A percentile compares a stretch with the other conserved stretches of the same genome.
These are phyloP conservation scores for Stegodyphus mimosarum DNA, from an alignment of 1,140 invertebrate species.

Conservation along the genomic window DNA sequence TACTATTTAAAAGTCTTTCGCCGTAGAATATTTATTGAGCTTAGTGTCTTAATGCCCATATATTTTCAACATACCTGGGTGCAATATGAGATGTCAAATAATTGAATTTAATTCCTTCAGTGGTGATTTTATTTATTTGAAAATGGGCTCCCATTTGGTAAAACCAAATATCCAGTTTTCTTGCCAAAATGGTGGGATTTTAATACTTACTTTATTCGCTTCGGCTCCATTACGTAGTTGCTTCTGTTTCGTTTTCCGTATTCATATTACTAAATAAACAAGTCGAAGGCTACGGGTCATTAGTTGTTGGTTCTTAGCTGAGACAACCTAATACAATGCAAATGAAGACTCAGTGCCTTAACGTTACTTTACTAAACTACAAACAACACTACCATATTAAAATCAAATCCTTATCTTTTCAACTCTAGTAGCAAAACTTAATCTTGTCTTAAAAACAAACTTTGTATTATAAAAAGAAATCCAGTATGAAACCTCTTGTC, in stretches of 20 bases:
- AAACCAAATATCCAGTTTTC: constrained; percentile 6
- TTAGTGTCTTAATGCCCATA: neutral
- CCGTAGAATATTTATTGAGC: neutral
- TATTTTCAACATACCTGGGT: neutral
- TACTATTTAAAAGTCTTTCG: neutral
- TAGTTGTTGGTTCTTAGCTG: neutral
- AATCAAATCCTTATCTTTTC: no score
- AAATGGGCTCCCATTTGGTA: neutral
- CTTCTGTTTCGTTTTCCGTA: neutral
- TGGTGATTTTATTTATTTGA: neutral
- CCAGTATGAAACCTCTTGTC: no score
- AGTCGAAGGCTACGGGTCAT: neutral
- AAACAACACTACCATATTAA: no score
- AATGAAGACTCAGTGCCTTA: no score
- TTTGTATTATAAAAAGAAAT: no score
- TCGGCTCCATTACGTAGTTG: neutral
- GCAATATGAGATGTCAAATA: neutral
- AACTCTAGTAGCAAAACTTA: no score
- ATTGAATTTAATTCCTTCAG: constrained; percentile 3
- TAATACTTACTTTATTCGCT: constrained; percentile 4
- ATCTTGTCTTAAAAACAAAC: no score
- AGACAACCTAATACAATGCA: no score
- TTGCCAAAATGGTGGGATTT: neutral
- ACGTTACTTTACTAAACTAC: no score
- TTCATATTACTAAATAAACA: neutral